Evolutionary conservation across 2,113 vertebrate genomes (phyloP).

Genomic region (Passer montanus): DNA sequence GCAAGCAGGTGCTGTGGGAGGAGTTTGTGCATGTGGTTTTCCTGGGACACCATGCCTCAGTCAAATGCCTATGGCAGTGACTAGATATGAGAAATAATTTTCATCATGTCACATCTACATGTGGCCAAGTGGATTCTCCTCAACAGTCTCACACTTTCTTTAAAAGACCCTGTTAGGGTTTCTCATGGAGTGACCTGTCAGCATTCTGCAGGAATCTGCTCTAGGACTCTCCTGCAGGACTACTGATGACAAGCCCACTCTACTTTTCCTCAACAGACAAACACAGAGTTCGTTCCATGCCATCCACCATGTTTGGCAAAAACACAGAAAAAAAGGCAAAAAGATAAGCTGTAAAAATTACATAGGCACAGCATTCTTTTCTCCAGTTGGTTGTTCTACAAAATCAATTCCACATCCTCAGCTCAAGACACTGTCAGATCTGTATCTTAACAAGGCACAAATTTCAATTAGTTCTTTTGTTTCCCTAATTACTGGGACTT

Average conservation of each 20-base stretch:
- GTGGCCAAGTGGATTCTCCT: not conserved
- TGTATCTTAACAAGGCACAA: not conserved
- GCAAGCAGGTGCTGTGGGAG: not conserved
- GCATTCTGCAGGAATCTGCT: not conserved
- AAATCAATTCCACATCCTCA: not conserved
- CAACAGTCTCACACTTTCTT: not conserved
- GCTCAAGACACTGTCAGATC: not conserved
- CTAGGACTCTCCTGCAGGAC: not conserved
- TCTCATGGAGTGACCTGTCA: not conserved
- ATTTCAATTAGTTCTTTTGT: not conserved
- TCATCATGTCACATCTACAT: rapidly evolving
- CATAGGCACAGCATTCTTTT: not conserved
- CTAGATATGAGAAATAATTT: not conserved
- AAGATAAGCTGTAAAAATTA: not conserved
- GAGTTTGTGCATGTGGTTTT: not conserved
- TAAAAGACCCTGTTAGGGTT: not conserved
- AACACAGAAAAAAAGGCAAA: not conserved
- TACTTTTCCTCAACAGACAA: not conserved
- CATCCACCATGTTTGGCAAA: not conserved
- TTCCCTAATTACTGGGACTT: not conserved
- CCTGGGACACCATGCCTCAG: not conserved
- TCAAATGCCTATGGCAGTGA: not conserved
- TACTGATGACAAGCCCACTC: not conserved
- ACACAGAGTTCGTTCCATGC: not conserved
- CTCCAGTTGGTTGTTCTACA: not conserved